Evolutionary conservation across 2,113 vertebrate genomes (phyloP).

Genomic region (Todiramphus chloris): DNA sequence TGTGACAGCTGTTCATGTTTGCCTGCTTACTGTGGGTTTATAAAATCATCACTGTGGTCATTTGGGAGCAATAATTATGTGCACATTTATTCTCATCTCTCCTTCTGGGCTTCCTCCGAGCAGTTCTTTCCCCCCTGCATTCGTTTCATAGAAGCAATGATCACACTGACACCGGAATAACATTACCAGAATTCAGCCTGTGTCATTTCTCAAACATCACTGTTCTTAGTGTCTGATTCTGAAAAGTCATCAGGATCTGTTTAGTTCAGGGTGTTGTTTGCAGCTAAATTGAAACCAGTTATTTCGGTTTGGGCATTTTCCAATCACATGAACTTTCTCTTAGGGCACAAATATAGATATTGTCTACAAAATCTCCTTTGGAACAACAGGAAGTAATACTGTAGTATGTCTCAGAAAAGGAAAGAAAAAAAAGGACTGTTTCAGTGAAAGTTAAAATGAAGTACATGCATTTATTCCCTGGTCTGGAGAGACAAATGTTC

Average conservation of each 20-base stretch:
- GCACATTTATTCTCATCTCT: neutral
- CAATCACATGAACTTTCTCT: neutral
- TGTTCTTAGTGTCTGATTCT: neutral
- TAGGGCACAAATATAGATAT: neutral
- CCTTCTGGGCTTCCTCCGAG: neutral
- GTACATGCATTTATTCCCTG: neutral
- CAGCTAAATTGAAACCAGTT: neutral
- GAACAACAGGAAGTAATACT: neutral
- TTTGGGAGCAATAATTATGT: neutral
- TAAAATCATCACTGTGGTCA: neutral
- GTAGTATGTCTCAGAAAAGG: neutral
- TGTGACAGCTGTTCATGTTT: neutral
- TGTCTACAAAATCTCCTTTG: neutral
- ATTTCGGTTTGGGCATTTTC: neutral
- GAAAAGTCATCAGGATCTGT: neutral
- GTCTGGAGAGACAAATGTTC: neutral
- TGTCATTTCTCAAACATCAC: neutral
- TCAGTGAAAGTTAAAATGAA: constrained; percentile 7
- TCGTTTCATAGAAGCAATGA: neutral
- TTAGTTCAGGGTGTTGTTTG: neutral
- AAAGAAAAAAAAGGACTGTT: neutral
- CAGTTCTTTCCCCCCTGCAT: neutral
- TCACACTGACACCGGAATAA: neutral
- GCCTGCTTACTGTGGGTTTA: neutral
- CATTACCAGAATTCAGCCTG: neutral